phyloP scores from a whole-genome alignment of 2,797 vertebrate species.

The Gymnothorax reevesii region DNA sequence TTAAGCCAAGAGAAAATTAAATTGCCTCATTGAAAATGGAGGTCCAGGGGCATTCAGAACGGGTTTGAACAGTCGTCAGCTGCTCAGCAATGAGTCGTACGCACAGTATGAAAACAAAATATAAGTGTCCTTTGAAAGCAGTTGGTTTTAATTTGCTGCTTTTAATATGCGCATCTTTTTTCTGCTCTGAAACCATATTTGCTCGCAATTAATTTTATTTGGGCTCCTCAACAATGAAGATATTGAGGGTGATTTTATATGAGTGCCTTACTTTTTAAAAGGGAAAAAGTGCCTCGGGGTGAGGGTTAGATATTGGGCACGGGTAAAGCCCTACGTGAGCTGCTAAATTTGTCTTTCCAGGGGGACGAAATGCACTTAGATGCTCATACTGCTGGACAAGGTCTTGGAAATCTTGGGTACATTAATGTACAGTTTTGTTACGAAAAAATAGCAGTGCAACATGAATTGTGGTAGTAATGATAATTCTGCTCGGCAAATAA shows the following conservation, averaged over 20 bases:
- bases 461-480: no score
- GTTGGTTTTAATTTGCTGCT: constrained; percentile 70
- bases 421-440: not conserved
- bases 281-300: not conserved
- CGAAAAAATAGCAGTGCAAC: no score
- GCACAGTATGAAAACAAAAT: not conserved
- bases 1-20: constrained; percentile 38
- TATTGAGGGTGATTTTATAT: constrained; percentile 49
- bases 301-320: constrained; percentile 26
- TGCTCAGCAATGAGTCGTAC: not conserved
- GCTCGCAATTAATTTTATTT: constrained; percentile 56
- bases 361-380: not conserved
- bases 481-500: no score
- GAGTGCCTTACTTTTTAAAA: not conserved
- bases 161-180: constrained; percentile 52
- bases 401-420: not conserved
- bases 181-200: constrained; percentile 43
- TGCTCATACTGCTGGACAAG: not conserved
- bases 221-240: constrained; percentile 53
- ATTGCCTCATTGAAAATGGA: not conserved
- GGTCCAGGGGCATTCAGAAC: not conserved
- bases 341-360: not conserved
- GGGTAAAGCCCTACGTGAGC: constrained; percentile 1
- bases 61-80: not conserved
- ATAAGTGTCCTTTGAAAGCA: constrained; percentile 39